Evolutionary conservation across 2,888 invertebrate species (phyloP).

Genomic region (Cheilosia scutellata): DNA sequence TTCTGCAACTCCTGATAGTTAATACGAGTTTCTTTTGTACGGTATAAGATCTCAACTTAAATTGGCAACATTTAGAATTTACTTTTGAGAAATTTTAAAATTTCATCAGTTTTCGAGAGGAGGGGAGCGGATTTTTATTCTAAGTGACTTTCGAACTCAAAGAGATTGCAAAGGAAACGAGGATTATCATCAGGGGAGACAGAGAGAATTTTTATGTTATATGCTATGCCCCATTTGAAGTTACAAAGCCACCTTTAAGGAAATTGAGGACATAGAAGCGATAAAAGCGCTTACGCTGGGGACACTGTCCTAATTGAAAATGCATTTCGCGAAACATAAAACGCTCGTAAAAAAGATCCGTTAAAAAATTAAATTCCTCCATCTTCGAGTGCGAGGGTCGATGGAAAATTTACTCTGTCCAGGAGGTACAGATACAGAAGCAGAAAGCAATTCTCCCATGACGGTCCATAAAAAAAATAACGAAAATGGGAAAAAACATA

Average conservation of each 20-base stretch:
- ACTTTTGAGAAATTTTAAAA: conserved; percentile 36
- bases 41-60: neutral
- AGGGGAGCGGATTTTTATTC: neutral
- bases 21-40: neutral
- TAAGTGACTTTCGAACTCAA: conserved; percentile 27
- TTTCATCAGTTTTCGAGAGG: neutral
- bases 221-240: conserved; percentile 40
- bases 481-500: conserved; percentile 39
- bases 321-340: conserved; percentile 72
- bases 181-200: conserved; percentile 17
- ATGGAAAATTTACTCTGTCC: conserved; percentile 34
- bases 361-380: conserved; percentile 49
- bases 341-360: neutral
- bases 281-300: conserved; percentile 66
- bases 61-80: conserved; percentile 43
- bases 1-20: neutral
- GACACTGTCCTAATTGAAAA: conserved; percentile 74
- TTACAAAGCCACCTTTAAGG: conserved; percentile 44
- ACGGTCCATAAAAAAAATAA: conserved; percentile 43
- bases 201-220: conserved; percentile 13
- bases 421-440: neutral
- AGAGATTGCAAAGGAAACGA: conserved; percentile 19
- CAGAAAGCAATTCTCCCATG: conserved; percentile 30
- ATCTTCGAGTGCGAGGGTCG: conserved; percentile 17
- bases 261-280: conserved; percentile 62